Percentiles rank a stretch among this genome's conserved stretches.
These are phyloP conservation scores for Microcebus griseorufus DNA, from an alignment of 2,113 vertebrate genomes.

Conservation along the genomic window DNA sequence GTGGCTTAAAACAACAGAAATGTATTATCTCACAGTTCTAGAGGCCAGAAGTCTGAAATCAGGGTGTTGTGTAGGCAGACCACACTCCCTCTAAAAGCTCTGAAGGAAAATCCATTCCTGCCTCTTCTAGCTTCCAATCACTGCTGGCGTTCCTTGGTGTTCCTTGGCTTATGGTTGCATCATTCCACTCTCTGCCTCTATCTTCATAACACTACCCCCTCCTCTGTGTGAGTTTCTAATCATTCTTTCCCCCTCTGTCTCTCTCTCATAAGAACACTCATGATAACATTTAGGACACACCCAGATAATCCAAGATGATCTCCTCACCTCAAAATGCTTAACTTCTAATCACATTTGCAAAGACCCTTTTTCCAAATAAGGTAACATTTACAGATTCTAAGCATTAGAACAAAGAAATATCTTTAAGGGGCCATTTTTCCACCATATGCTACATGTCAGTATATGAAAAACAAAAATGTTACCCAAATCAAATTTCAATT, in stretches of 20 bases:
- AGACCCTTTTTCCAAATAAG: background rate
- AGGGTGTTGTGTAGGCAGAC: background rate
- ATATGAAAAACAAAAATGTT: background rate
- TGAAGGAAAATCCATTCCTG: background rate
- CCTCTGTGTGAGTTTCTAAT: background rate
- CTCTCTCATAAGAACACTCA: background rate
- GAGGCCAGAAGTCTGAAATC: background rate
- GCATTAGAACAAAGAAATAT: background rate
- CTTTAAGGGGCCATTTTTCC: background rate
- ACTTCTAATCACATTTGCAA: background rate
- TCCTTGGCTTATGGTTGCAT: background rate
- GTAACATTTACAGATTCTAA: background rate
- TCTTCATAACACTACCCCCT: background rate
- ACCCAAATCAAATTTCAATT: background rate
- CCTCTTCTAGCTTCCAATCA: background rate
- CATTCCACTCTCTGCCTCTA: background rate
- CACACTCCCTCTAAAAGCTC: background rate
- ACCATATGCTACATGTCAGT: background rate
- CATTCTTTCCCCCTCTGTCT: background rate
- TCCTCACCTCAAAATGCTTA: background rate
- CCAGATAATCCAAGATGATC: background rate
- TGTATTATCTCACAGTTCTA: background rate
- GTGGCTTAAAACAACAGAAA: background rate
- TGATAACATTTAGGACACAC: background rate
- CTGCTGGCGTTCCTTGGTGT: background rate